Percentiles rank a stretch among this genome's conserved stretches.
Conservation (phyloP, 2,888 invertebrate species). For the Lypha dubia region DNA sequence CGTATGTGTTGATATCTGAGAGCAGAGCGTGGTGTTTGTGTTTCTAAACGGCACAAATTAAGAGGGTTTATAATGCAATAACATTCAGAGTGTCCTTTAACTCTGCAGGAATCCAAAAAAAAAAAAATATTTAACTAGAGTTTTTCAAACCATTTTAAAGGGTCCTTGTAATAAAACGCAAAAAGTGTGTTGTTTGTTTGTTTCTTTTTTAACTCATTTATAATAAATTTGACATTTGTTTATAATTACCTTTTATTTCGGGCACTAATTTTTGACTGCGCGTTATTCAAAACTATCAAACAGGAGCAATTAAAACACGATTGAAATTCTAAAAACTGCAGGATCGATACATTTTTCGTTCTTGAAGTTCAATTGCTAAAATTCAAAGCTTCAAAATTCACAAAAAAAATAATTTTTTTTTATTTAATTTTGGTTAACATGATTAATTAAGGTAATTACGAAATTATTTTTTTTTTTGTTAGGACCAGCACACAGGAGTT, state of each 20-base stretch:
- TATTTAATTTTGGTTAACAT: too few relatives aligned
- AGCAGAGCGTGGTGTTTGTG: slow-evolving; percentile 14
- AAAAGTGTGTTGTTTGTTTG: slow-evolving; percentile 8
- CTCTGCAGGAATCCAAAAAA: slow-evolving; percentile 61
- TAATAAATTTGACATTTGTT: slow-evolving; percentile 66
- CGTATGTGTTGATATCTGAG: slow-evolving; percentile 34
- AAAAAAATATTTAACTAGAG: slow-evolving; percentile 33
- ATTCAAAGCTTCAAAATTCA: too few relatives aligned
- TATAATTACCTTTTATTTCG: slow-evolving; percentile 52
- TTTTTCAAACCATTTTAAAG: slow-evolving; percentile 39
- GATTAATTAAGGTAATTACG: too few relatives aligned
- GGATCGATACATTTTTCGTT: too few relatives aligned
- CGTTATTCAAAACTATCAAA: not conserved
- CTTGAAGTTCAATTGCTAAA: too few relatives aligned
- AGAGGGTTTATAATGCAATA: slow-evolving; percentile 64
- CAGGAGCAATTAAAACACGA: too few relatives aligned
- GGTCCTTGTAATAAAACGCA: not conserved
- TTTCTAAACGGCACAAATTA: slow-evolving; percentile 41
- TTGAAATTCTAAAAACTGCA: too few relatives aligned
- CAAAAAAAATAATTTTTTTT: too few relatives aligned
- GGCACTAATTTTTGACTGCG: slow-evolving; percentile 12
- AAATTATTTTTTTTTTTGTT: too few relatives aligned
- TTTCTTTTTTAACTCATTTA: slow-evolving; percentile 38
- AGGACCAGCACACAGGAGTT: too few relatives aligned
- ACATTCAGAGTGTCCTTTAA: slow-evolving; percentile 58